Percentiles rank a stretch among this genome's conserved stretches.
These are phyloP conservation scores for Petrolisthes manimaculis DNA, from an alignment of 2,888 invertebrate genomes.

Conservation along the genomic window DNA sequence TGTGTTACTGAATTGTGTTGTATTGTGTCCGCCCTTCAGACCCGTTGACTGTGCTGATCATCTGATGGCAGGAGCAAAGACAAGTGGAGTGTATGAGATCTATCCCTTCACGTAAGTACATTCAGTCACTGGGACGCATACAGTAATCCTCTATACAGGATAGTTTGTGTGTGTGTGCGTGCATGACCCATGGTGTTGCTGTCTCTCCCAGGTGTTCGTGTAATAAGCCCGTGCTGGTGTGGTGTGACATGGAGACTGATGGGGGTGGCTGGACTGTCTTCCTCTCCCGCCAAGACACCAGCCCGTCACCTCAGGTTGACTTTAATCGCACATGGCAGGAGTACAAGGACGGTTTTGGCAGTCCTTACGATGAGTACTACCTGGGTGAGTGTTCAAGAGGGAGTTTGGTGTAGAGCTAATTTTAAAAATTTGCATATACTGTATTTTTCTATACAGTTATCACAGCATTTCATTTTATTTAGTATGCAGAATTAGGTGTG, in stretches of 20 bases:
- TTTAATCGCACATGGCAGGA: conserved; percentile 33
- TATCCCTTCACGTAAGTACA: conserved; percentile 2
- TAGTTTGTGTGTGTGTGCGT: too few relatives aligned
- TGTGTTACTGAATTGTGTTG: too few relatives aligned
- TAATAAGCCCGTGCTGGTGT: conserved; percentile 22
- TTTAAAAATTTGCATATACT: too few relatives aligned
- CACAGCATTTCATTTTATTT: too few relatives aligned
- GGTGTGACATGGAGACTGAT: conserved; percentile 49
- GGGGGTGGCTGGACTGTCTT: conserved; percentile 49
- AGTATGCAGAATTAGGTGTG: too few relatives aligned
- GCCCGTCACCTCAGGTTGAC: not conserved
- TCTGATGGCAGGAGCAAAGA: not conserved
- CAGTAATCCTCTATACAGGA: too few relatives aligned
- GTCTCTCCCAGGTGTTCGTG: conserved; percentile 31
- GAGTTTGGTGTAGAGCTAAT: not conserved
- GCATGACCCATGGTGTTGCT: too few relatives aligned
- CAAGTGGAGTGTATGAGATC: not conserved
- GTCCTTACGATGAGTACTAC: conserved; percentile 32
- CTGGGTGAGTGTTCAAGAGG: conserved; percentile 28
- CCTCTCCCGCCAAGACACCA: conserved; percentile 19
- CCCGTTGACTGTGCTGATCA: conserved; percentile 1
- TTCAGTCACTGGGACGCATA: too few relatives aligned
- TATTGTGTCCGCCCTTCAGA: not conserved
- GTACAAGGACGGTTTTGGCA: conserved; percentile 43
- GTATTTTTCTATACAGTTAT: too few relatives aligned